These are phyloP conservation scores for Micronycteris hirsuta DNA, from an alignment of 2,113 vertebrate genomes.

Conservation along the genomic window DNA sequence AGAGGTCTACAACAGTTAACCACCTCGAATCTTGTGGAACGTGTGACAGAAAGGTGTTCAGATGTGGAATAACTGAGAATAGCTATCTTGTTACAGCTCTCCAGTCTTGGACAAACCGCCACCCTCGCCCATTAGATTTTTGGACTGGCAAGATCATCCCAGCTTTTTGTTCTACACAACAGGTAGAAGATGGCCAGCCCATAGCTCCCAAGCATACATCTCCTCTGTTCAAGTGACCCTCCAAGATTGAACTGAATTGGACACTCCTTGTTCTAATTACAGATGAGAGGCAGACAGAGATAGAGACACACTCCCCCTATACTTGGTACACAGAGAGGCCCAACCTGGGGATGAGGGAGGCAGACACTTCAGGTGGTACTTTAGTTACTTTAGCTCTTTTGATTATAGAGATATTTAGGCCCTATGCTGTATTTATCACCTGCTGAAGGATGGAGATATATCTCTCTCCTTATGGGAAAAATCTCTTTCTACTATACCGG, in stretches of 20 bases:
- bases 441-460: neutral
- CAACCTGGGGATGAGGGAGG: neutral
- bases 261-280: neutral
- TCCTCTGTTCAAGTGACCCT: neutral
- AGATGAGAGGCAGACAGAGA: neutral
- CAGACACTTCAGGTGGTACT: neutral
- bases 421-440: neutral
- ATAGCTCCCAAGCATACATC: neutral
- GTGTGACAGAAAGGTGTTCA: neutral
- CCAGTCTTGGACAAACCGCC: neutral
- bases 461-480: neutral
- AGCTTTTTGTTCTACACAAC: neutral
- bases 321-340: neutral
- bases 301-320: too few species aligned
- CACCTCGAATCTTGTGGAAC: neutral
- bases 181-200: neutral
- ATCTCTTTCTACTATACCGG: neutral
- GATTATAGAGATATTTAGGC: neutral
- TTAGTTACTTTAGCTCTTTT: neutral
- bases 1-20: neutral
- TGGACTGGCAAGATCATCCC: neutral
- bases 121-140: neutral
- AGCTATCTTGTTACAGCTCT: neutral
- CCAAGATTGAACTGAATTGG: neutral
- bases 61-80: neutral